Evolutionary conservation across 2,888 invertebrate genomes (phyloP), one percentile per base, ranked within the genome.

Genomic region (Sycophila texana): DNA sequence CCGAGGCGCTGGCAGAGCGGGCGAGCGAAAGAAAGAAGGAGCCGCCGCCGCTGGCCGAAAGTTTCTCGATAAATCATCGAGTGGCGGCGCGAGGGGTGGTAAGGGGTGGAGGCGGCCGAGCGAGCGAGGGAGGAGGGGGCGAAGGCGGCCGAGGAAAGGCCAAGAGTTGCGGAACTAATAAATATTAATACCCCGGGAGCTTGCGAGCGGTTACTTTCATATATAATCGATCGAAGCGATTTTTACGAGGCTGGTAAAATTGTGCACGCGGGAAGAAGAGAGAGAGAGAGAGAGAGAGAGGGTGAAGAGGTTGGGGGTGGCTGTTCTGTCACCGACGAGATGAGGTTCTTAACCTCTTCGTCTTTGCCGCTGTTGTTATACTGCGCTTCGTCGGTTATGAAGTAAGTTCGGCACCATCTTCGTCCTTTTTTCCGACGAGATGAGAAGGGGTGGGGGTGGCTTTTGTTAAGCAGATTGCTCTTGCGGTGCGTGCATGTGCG

Each of bases 51-150:
- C 63, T 82, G 82, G 77, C 74, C 77, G 82, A 85, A 88, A 87
- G 85, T 88, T 88, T 83, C 77, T 76, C 85, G 84, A 87, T 87
- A 86, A 86, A 87, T 87, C 86, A 87, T 87, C 83, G 83, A 83
- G 81, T 76, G 78, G 81, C 80, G 39, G 80, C 80, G 80, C 76
- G 61, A 67, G 66, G 51, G 20, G n/a, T 26, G 26, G 26, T 26
- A 26, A 14, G 12, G 55, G 2, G 63, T 1, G 63, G 18, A 30
- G 22, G 79, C 81, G 81, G 57, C 75, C 72, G 63, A 76, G 72
- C 39, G 65, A 66, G 18, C 60, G 57, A 26, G 10, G 60, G 61
- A 63, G 30, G 57, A 58, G 57, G 20, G 49, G 20, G 71, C 55
- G 20, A 51, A 22, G 16, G 57, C 39, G 63, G 70, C 67, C 68